Conservation (phyloP, 2,888 invertebrate genomes). For the Arrhopalites spinosus region DNA sequence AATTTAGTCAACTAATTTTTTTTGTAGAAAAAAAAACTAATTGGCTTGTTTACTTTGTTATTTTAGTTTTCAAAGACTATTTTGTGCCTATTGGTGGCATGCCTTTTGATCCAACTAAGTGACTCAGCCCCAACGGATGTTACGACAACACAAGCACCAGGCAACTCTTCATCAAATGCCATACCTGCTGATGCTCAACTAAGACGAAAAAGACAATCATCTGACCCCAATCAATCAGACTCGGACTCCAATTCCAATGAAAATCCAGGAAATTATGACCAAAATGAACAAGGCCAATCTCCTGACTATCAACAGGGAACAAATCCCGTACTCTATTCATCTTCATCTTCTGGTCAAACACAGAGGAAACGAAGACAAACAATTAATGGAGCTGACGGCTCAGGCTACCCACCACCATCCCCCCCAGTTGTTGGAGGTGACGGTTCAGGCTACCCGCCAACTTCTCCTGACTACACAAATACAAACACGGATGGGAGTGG, state of each 20-base stretch:
- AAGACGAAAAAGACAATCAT: not conserved
- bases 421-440: not conserved
- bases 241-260: not conserved
- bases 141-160: not conserved
- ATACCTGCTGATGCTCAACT: not conserved
- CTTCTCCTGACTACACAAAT: no score
- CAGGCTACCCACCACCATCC: not conserved
- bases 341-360: not conserved
- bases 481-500: no score
- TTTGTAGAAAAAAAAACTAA: no score
- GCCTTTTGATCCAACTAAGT: no score
- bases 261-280: not conserved
- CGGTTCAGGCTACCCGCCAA: not conserved
- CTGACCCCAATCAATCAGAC: not conserved
- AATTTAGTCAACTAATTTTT: no score
- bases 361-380: not conserved
- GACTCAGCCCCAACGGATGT: not conserved
- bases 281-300: not conserved
- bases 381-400: not conserved
- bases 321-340: not conserved
- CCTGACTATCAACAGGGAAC: not conserved
- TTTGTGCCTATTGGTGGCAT: no score
- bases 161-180: not conserved
- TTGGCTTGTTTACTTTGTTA: not conserved
- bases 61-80: not conserved